A percentile compares a stretch with the other conserved stretches of the same genome.
phyloP scores from a whole-genome alignment of 2,888 invertebrate species.

The Parasteatoda lunata region DNA sequence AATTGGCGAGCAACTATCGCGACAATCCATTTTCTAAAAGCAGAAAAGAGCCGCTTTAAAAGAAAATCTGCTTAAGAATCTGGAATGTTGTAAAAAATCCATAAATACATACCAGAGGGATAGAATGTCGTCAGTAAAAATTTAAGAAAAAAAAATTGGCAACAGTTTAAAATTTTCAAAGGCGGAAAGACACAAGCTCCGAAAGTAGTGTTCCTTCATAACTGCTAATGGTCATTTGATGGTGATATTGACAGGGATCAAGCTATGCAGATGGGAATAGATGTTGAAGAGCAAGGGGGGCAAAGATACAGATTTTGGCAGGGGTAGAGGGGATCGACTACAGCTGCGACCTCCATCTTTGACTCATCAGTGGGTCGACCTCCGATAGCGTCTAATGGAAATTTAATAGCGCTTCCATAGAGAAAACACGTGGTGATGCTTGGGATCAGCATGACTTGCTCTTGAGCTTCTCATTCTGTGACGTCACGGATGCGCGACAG shows the following conservation, averaged over 20 bases:
- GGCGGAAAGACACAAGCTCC: constrained; percentile 12
- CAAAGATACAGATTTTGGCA: neutral
- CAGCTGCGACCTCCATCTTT: constrained; percentile 66
- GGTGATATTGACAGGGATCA: constrained; percentile 60
- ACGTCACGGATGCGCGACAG: constrained; percentile 48
- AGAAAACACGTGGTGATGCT: constrained; percentile 58
- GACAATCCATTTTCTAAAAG: constrained; percentile 28
- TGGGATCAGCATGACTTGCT: constrained; percentile 48
- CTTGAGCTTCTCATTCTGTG: constrained; percentile 45
- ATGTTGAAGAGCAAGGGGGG: neutral
- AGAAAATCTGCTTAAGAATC: constrained; percentile 3
- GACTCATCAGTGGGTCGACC: constrained; percentile 66
- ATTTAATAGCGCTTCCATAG: constrained; percentile 68
- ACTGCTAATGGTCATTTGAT: constrained; percentile 67
- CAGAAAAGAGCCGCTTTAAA: neutral
- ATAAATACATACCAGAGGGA: constrained; percentile 31
- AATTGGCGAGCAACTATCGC: constrained; percentile 52
- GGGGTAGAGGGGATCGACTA: constrained; percentile 18
- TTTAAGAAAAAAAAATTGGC: constrained; percentile 30
- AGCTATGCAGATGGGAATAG: constrained; percentile 54
- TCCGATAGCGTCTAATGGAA: constrained; percentile 68
- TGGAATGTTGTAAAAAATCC: neutral
- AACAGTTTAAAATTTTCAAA: constrained; percentile 67
- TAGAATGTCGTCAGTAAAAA: neutral
- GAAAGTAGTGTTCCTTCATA: constrained; percentile 46